A percentile compares a stretch with the other conserved stretches of the same genome.
Conservation (phyloP, 2,797 vertebrate species). For the Setipinna tenuifilis region DNA sequence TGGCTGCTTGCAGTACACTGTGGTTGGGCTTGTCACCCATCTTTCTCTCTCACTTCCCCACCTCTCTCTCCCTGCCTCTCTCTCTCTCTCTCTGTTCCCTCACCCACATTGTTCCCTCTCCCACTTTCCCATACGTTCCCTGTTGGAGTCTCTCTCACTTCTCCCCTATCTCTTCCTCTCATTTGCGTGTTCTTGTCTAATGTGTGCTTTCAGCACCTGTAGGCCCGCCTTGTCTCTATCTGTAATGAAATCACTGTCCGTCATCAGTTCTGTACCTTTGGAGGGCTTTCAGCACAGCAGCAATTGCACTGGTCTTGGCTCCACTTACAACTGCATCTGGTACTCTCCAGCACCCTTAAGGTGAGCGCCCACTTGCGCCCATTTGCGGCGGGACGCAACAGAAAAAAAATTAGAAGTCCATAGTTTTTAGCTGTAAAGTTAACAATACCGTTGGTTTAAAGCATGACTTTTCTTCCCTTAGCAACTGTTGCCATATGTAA, state of each 20-base stretch:
- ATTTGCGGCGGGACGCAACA: no score
- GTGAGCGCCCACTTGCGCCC: no score
- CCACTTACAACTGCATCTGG: background rate
- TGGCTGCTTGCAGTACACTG: conserved; percentile 33
- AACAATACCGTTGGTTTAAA: no score
- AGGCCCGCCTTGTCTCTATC: conserved; percentile 7
- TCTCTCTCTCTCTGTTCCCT: conserved; percentile 23
- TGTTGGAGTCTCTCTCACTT: background rate
- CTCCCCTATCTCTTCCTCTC: background rate
- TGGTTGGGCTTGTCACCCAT: conserved; percentile 18
- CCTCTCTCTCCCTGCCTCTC: background rate
- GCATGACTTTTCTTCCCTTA: no score
- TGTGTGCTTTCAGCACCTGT: background rate
- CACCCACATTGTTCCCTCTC: conserved; percentile 1
- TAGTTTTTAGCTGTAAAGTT: no score
- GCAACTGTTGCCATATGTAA: no score
- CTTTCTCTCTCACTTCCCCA: conserved; percentile 26
- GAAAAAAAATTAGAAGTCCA: no score
- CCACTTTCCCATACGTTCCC: conserved; percentile 10
- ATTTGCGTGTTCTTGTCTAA: background rate
- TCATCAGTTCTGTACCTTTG: background rate
- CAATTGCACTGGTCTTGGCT: background rate
- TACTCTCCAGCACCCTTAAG: background rate
- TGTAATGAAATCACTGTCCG: conserved; percentile 16
- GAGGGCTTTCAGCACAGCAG: conserved; percentile 5